phyloP scores from a whole-genome alignment of 2,113 vertebrate genomes.

The Thalassoma bifasciatum region DNA sequence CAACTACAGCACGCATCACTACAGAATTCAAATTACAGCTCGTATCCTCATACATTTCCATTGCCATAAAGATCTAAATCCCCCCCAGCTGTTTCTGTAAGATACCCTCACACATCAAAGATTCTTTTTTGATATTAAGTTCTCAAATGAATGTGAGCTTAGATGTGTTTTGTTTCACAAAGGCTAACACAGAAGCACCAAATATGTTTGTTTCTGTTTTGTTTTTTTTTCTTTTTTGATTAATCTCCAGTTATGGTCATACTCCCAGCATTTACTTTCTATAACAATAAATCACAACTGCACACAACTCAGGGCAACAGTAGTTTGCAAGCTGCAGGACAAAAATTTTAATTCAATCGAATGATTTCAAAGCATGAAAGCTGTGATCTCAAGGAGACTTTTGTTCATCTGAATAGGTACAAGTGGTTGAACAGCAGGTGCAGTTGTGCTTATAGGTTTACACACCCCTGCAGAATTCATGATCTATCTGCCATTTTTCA shows the following conservation, averaged over 20 bases:
- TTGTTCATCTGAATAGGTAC: not conserved
- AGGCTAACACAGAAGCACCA: constrained; percentile 18
- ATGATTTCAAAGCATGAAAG: not conserved
- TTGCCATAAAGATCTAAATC: constrained; percentile 54
- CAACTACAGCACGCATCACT: constrained; percentile 46
- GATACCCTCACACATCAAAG: constrained; percentile 22
- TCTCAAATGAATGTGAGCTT: constrained; percentile 42
- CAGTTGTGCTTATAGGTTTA: too few relatives aligned
- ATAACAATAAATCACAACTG: not conserved
- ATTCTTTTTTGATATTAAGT: constrained; percentile 30
- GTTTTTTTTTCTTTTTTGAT: constrained; percentile 7
- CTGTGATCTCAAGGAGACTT: not conserved
- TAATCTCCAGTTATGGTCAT: constrained; percentile 24
- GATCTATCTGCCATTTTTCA: too few relatives aligned
- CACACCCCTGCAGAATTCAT: too few relatives aligned
- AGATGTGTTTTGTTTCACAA: constrained; percentile 17
- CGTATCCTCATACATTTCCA: constrained; percentile 50
- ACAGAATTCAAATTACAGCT: constrained; percentile 40
- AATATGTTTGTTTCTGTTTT: not conserved
- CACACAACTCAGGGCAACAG: not conserved
- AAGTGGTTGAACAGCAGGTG: too few relatives aligned
- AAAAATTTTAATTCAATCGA: not conserved
- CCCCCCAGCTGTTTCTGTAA: constrained; percentile 41
- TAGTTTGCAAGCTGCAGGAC: not conserved
- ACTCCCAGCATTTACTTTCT: constrained; percentile 2